Percentiles rank a stretch among this genome's conserved stretches.
phyloP scores from a whole-genome alignment of 2,888 invertebrate species.

The Pollenia angustigena region DNA sequence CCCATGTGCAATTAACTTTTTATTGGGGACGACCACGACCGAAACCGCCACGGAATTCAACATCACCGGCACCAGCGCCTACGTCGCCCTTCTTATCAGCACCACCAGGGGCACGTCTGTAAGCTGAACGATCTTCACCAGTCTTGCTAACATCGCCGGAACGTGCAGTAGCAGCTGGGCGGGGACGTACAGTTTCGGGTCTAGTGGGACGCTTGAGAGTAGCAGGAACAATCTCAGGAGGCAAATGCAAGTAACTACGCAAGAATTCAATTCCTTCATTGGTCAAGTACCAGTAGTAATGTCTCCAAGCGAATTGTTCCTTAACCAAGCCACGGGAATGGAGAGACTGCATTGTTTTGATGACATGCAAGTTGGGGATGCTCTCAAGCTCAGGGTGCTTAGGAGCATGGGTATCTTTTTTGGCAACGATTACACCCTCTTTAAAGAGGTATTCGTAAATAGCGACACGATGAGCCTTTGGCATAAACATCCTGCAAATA shows the following conservation, averaged over 20 bases:
- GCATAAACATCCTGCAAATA: slow-evolving; percentile 98
- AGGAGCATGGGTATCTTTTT: slow-evolving; percentile 99
- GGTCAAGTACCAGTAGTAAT: slow-evolving; percentile 99
- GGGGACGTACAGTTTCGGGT: slow-evolving; percentile 92
- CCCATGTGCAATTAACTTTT: slow-evolving; percentile 48
- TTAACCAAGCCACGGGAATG: slow-evolving; percentile 99
- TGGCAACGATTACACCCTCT: slow-evolving; percentile 99
- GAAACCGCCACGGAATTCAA: slow-evolving; percentile 96
- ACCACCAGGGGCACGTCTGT: slow-evolving; percentile 91
- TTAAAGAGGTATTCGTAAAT: slow-evolving; percentile 99
- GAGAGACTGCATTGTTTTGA: slow-evolving; percentile 98
- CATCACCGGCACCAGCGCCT: slow-evolving; percentile 95
- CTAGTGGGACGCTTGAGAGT: slow-evolving; percentile 96
- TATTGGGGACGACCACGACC: slow-evolving; percentile 88
- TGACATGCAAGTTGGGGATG: slow-evolving; percentile 99
- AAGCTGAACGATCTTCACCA: slow-evolving; percentile 92
- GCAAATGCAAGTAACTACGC: slow-evolving; percentile 97
- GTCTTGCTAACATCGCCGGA: slow-evolving; percentile 90
- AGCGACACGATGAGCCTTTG: slow-evolving; percentile 97
- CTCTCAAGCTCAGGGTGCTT: slow-evolving; percentile 97
- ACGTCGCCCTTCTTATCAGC: slow-evolving; percentile 98
- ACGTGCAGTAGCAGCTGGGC: slow-evolving; percentile 88
- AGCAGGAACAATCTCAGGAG: slow-evolving; percentile 99
- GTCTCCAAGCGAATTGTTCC: slow-evolving; percentile 99
- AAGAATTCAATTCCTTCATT: slow-evolving; percentile 99